These are phyloP conservation scores for Hermaeophaga mercurialis DNA, from an alignment of 2,888 invertebrate genomes.

Conservation along the genomic window DNA sequence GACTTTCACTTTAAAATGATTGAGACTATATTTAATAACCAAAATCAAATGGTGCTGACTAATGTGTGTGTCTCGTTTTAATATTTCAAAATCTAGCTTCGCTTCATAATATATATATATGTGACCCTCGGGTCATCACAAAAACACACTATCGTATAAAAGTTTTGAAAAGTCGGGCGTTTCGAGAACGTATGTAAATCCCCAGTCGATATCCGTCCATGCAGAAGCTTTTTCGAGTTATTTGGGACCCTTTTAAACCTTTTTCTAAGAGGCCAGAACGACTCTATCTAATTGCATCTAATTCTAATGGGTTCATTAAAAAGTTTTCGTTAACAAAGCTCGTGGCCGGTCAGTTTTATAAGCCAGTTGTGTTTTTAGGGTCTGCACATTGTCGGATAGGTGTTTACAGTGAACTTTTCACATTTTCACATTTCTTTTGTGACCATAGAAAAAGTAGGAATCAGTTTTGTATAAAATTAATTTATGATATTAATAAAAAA, in stretches of 20 bases:
- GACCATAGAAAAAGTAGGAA: no score
- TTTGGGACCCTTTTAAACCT: constrained; percentile 13
- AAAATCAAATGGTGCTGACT: no score
- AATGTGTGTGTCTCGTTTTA: no score
- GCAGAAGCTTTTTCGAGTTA: constrained; percentile 6
- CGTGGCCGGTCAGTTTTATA: background rate
- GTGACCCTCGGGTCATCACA: background rate
- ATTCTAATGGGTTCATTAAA: constrained; percentile 26
- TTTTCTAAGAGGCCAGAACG: constrained; percentile 16
- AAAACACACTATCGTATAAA: background rate
- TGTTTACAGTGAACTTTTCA: no score
- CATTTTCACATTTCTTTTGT: no score
- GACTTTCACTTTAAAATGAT: no score
- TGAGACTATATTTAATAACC: no score
- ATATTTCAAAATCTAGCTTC: no score
- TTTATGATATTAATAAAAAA: no score
- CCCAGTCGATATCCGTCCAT: constrained; percentile 13
- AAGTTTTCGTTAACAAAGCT: constrained; percentile 16
- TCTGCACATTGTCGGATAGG: background rate
- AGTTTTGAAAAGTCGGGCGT: background rate
- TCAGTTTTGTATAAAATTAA: no score
- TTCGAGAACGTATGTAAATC: constrained; percentile 2
- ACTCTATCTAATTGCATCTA: constrained; percentile 20
- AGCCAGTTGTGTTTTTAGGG: background rate
- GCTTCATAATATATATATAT: background rate